Base-by-base conservation (phyloP, 2,113 vertebrate genomes). In the Serranochromis macrocephalus region DNA sequence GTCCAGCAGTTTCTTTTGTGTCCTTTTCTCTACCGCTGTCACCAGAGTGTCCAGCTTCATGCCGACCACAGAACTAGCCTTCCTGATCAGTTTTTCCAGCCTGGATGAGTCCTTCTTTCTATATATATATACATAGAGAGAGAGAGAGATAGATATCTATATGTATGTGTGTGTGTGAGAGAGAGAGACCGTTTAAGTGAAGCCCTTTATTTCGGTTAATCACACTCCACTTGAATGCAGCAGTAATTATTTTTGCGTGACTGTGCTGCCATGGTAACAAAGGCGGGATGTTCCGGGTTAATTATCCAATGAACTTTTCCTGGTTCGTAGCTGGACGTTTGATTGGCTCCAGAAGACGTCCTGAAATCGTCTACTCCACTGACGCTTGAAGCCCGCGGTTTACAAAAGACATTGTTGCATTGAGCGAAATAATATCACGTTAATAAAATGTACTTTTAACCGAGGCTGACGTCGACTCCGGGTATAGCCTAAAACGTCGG, bases 291-390 rank as follows among this genome's bases (percentile, higher is more conserved):
- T 95, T 91, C 71, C 83, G 78, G 42, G 84, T 9, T 2, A 80
- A 66, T 83, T 45, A 45, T 82, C 94, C 93, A 94, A 95, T 95
- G 45, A 88, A 6, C 5, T 7, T 55, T 24, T 7, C 16, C 16
- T 1, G 1, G 49, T 61, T 19, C n/a, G 21, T 71, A 81, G 5
- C 14, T 6, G 7, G 79, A 40, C 4, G 47, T 93, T 53, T 94
- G 81, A 96, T 96, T 96, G 95, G 96, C 63, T 90, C 3, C 12
- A 42, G 3, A 5, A 12, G 7, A 36, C 42, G 87, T 57, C 47
- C 80, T 87, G 29, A 71, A 90, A 54, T 55, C 11, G 7, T 49
- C 13, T n/a, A 17, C 19, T 71, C n/a, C 19, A 7, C 33, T 36
- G 58, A 19, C 17, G 24, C 47, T 68, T 1, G 53, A 88, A 93